phyloP scores from a whole-genome alignment of 2,888 invertebrate genomes.

The Hyalella azteca region DNA sequence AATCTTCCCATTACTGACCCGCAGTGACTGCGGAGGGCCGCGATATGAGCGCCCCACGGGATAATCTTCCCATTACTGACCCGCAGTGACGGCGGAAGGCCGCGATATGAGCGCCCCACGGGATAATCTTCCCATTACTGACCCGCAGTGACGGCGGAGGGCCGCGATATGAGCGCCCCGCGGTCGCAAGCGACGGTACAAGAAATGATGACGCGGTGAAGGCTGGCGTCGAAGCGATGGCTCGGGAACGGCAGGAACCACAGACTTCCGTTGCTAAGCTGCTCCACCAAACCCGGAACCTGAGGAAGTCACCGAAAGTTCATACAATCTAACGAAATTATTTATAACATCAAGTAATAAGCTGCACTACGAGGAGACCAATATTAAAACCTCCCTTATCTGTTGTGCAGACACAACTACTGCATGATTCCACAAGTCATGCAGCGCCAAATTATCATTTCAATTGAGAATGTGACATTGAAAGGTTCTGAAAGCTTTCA shows the following conservation, averaged over 20 bases:
- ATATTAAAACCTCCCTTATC: too few relatives aligned
- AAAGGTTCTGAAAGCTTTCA: too few relatives aligned
- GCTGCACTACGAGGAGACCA: too few relatives aligned
- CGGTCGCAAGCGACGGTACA: constrained; percentile 74
- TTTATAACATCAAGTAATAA: too few relatives aligned
- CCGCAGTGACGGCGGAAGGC: constrained; percentile 85
- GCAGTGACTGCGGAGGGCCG: background rate
- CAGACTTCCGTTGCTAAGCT: constrained; percentile 82
- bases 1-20: background rate
- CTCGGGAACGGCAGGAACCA: constrained; percentile 84
- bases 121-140: constrained; percentile 53
- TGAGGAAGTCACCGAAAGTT: background rate
- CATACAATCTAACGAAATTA: too few relatives aligned
- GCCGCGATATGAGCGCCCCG: constrained; percentile 80
- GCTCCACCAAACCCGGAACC: constrained; percentile 73
- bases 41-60: background rate
- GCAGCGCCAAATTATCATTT: too few relatives aligned
- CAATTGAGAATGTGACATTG: too few relatives aligned
- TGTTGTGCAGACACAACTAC: too few relatives aligned
- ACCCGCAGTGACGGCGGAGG: constrained; percentile 88
- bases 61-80: background rate
- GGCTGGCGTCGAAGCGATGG: constrained; percentile 79
- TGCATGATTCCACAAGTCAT: too few relatives aligned
- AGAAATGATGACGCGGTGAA: constrained; percentile 84
- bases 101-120: constrained; percentile 81